A percentile compares a stretch with the other conserved stretches of the same genome.
These are phyloP conservation scores for Drosophila quasianomalipes DNA, from an alignment of 2,888 invertebrate genomes.

Conservation along the genomic window DNA sequence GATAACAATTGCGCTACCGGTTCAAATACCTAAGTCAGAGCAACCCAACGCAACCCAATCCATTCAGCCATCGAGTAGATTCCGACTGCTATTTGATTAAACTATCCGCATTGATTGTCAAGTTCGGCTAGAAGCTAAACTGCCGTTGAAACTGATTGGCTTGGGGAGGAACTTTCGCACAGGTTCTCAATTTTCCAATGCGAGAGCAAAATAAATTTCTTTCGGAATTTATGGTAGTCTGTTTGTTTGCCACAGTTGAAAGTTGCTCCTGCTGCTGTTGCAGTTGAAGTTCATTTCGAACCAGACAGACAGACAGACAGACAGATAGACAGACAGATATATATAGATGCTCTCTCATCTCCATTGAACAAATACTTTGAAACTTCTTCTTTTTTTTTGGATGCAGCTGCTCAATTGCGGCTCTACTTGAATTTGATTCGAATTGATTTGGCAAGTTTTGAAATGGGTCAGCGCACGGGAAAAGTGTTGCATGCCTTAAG, in stretches of 20 bases:
- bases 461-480: conserved; percentile 56
- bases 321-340: not conserved
- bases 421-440: conserved; percentile 42
- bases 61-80: not conserved
- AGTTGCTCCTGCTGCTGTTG: conserved; percentile 23
- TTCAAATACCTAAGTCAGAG: conserved; percentile 31
- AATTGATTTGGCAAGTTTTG: conserved; percentile 39
- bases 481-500: conserved; percentile 45
- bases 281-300: conserved; percentile 39
- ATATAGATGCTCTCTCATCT: conserved; percentile 46
- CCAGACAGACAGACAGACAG: conserved; percentile 28
- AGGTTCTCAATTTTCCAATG: conserved; percentile 48
- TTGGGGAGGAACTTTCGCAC: conserved; percentile 40
- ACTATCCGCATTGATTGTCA: conserved; percentile 69
- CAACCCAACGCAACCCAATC: not conserved
- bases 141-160: conserved; percentile 68
- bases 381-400: conserved; percentile 19
- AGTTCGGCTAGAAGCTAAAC: conserved; percentile 60
- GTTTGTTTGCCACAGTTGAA: conserved; percentile 37
- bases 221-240: conserved; percentile 55
- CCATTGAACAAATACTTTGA: conserved; percentile 48
- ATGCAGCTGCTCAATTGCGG: conserved; percentile 16
- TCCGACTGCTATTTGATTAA: conserved; percentile 61
- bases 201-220: conserved; percentile 55
- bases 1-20: conserved; percentile 48